Evolutionary conservation across 2,797 vertebrate genomes (phyloP), one percentile per base, ranked within the genome.

Genomic region (Meriones psammophilus): DNA sequence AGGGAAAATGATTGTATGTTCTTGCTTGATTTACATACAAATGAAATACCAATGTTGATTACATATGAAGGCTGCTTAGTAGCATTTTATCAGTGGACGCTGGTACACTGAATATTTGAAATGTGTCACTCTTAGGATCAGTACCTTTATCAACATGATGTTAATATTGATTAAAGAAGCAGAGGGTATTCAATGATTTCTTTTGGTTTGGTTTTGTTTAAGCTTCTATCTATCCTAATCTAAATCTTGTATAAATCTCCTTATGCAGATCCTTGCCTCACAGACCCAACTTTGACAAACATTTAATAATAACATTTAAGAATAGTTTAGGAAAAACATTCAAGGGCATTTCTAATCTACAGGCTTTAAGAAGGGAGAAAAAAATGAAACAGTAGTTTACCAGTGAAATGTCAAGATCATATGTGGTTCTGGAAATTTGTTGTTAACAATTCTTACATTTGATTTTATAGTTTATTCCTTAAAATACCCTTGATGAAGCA

Each of bases 251-350:
- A 56, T 88, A 83, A 84, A 80, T n/a, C 46, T 80, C 39, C 78
- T 90, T 58, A 76, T 87, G 12, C 4, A 88, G 28, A 79, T 14
- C 28, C 8, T 93, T 2, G 80, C 4, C 22, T 91, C 42, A 36
- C 14, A 89, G n/a, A 73, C 8, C 1, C 89, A 73, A 9, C 69
- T n/a, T 89, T 89, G 79, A 89, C 92, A 94, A 88, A 89, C 84
- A 91, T 50, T 84, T 66, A 33, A 66, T 50, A 66, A 33, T 33
- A 22, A 1, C 8, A 81, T 62, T 81, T 1, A 96, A 94, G 69
- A 88, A 56, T 54, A 50, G 86, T 68, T 92, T 91, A 84, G 28
- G 50, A 5, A 94, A 94, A 96, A n/a, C 2, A 10, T 36, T 80
- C 42, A 71, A 64, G 39, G 28, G 0, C 33, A 95, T 76, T 58